Evolutionary conservation across 2,113 vertebrate genomes (phyloP).

Genomic region (Procapra przewalskii): DNA sequence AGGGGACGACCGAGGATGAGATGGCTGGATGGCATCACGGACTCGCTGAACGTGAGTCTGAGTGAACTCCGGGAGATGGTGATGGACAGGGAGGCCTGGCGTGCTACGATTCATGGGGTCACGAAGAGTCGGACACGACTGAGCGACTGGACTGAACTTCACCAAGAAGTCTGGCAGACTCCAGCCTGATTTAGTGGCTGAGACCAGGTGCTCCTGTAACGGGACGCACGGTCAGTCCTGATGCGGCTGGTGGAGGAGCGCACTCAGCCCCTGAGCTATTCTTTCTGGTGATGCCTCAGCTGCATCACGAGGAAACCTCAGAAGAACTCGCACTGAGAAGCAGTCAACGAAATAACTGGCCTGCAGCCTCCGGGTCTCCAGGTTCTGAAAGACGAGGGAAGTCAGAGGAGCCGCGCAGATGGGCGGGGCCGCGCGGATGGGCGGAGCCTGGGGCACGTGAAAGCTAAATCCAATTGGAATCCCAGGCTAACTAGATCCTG

Average conservation of each 20-base stretch:
- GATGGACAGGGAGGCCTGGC: too few species aligned
- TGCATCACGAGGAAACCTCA: accelerated
- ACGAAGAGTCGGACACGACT: too few species aligned
- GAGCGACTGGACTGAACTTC: too few species aligned
- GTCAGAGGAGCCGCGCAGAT: accelerated
- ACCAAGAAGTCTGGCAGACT: not conserved
- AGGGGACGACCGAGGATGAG: too few species aligned
- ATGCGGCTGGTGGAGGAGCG: accelerated
- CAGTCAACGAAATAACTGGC: not conserved
- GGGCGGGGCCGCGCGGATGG: accelerated
- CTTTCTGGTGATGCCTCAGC: not conserved
- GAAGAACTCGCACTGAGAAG: not conserved
- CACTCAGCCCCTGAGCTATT: accelerated
- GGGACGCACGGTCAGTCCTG: accelerated
- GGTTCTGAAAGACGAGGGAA: not conserved
- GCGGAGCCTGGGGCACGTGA: accelerated
- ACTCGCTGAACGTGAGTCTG: too few species aligned
- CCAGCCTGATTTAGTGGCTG: not conserved
- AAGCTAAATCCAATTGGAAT: accelerated
- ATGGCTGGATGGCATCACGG: too few species aligned
- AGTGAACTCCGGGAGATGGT: too few species aligned
- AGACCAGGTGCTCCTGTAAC: accelerated
- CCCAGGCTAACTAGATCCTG: not conserved
- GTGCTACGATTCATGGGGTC: too few species aligned
- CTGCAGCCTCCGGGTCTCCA: not conserved